Conservation (phyloP, 1,140 invertebrate genomes). For the Epicauta chinensis region DNA sequence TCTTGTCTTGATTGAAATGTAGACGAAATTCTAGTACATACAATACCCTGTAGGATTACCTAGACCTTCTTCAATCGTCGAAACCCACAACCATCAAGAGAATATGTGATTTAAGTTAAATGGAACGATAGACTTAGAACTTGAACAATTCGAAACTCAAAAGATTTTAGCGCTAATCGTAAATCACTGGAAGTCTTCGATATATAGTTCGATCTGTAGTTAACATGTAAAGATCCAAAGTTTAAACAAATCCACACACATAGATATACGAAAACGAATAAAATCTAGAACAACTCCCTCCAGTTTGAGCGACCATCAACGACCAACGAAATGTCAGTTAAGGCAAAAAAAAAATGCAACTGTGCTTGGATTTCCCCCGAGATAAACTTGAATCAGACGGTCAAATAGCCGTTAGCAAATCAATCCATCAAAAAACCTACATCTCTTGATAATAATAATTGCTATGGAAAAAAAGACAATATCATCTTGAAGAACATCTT, state of each 20-base stretch:
- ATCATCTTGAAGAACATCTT: neutral
- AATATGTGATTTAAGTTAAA: too few species aligned
- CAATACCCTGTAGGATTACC: too few species aligned
- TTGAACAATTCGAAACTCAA: too few species aligned
- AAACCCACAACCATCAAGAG: too few species aligned
- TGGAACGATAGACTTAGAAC: too few species aligned
- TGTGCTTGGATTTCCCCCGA: slow-evolving; percentile 15
- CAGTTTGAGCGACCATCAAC: slow-evolving; percentile 7
- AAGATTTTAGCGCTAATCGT: too few species aligned
- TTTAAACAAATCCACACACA: neutral
- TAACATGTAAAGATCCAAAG: slow-evolving; percentile 4
- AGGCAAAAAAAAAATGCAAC: slow-evolving; percentile 7
- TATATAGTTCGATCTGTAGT: too few species aligned
- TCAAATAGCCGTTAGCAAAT: slow-evolving; percentile 2
- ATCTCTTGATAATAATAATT: neutral
- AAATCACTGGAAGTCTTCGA: too few species aligned
- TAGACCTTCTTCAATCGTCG: too few species aligned
- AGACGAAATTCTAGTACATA: too few species aligned
- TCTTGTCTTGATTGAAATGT: too few species aligned
- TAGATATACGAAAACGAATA: neutral
- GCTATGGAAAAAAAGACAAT: neutral
- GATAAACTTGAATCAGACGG: slow-evolving; percentile 8
- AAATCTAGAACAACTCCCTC: slow-evolving; percentile 9
- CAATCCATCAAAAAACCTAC: too few species aligned
- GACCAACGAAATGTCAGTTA: slow-evolving; percentile 16